Conservation (phyloP, 2,888 invertebrate genomes). For the Apotomis betuletana region DNA sequence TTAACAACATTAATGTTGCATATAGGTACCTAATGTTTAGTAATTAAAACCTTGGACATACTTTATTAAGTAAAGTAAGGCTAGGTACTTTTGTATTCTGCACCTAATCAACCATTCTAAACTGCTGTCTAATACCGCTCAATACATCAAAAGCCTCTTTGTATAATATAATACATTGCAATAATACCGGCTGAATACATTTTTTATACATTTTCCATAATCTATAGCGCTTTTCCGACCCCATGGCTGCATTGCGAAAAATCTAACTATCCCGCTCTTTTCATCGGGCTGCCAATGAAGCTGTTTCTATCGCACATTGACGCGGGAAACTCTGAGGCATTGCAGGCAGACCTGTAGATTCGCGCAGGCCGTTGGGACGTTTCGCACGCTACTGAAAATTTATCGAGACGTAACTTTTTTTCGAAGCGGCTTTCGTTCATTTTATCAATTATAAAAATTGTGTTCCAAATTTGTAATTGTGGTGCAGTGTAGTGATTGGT, state of each 20-base stretch:
- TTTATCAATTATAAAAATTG: slow-evolving; percentile 16
- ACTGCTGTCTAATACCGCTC: slow-evolving; percentile 6
- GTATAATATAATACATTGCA: slow-evolving; percentile 7
- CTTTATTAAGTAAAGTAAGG: not conserved
- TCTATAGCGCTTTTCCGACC: slow-evolving; percentile 61
- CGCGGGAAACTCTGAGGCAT: slow-evolving; percentile 72
- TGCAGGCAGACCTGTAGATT: slow-evolving; percentile 78
- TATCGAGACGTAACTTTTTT: slow-evolving; percentile 34
- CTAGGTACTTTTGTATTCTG: not conserved
- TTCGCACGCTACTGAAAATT: slow-evolving; percentile 52
- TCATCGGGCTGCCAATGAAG: slow-evolving; percentile 40
- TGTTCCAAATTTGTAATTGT: slow-evolving; percentile 25
- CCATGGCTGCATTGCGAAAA: slow-evolving; percentile 49
- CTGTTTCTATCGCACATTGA: slow-evolving; percentile 53
- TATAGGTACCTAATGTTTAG: too few relatives aligned
- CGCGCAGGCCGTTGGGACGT: slow-evolving; percentile 67
- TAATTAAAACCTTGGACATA: too few relatives aligned
- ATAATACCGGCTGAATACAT: slow-evolving; percentile 20
- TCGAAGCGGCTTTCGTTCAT: slow-evolving; percentile 19
- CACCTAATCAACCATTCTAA: slow-evolving; percentile 4
- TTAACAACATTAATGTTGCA: too few relatives aligned
- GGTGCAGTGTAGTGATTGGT: slow-evolving; percentile 49
- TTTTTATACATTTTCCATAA: slow-evolving; percentile 34
- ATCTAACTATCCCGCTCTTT: slow-evolving; percentile 52
- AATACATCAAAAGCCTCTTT: slow-evolving; percentile 1